phyloP scores from a whole-genome alignment of 2,888 invertebrate genomes.

The Trachelus troglodyta region DNA sequence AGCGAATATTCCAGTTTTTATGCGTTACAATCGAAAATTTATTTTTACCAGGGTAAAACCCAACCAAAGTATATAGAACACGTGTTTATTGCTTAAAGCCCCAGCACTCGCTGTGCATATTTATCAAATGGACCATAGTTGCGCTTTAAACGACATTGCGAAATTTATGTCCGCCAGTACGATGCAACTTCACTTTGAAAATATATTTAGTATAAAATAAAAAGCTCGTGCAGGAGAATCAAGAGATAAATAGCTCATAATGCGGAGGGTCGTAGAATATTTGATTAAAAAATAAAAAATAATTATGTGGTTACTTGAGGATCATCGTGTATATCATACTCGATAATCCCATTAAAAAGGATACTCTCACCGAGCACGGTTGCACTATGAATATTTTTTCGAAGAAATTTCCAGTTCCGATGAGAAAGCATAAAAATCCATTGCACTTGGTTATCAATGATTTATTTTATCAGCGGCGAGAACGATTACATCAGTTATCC shows the following conservation, averaged over 20 bases:
- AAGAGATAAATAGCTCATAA: not conserved
- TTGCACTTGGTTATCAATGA: not conserved
- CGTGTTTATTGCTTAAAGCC: not conserved
- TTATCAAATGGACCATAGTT: not conserved
- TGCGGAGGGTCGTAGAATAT: not conserved
- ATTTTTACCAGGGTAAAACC: not conserved
- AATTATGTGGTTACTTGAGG: not conserved
- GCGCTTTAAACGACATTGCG: not conserved
- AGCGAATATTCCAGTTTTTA: not conserved
- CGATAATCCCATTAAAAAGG: not conserved
- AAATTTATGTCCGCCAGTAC: not conserved
- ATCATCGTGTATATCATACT: not conserved
- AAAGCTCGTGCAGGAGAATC: not conserved
- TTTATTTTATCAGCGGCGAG: not conserved
- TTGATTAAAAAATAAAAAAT: not conserved
- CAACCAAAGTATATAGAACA: not conserved
- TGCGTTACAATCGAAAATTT: not conserved
- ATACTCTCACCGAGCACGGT: not conserved
- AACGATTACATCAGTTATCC: not conserved
- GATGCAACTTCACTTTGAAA: not conserved
- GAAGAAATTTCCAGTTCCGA: not conserved
- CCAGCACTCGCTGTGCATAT: not conserved
- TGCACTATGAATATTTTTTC: not conserved
- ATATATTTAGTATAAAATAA: not conserved
- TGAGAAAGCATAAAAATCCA: not conserved